Percentiles rank a stretch among this genome's conserved stretches.
Evolutionary conservation across 2,113 vertebrate genomes (phyloP).

Genomic region (Haemorhous mexicanus): DNA sequence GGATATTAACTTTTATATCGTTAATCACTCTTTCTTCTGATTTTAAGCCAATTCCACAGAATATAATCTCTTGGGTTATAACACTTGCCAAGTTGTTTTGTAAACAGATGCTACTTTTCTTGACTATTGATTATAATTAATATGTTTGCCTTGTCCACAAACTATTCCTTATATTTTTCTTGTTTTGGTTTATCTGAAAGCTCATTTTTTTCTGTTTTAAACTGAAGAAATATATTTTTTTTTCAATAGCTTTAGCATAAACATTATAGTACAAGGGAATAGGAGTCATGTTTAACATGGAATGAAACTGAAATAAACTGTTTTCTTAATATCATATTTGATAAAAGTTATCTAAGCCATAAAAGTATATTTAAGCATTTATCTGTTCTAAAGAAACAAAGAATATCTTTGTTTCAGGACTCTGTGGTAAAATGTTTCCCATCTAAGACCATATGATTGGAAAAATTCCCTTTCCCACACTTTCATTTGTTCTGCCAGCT

Average conservation of each 20-base stretch:
- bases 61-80: neutral
- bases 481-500: neutral
- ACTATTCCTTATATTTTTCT: neutral
- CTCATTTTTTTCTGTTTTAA: neutral
- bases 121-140: neutral
- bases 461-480: neutral
- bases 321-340: neutral
- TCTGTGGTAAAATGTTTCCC: neutral
- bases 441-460: neutral
- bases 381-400: neutral
- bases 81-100: neutral
- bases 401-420: neutral
- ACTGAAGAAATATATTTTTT: neutral
- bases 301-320: neutral
- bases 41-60: neutral
- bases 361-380: neutral
- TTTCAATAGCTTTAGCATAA: neutral
- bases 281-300: neutral
- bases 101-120: neutral
- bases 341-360: neutral
- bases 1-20: neutral
- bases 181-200: neutral
- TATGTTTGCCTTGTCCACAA: neutral
- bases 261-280: neutral
- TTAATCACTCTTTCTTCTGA: neutral